Evolutionary conservation across 2,888 invertebrate species (phyloP).

Genomic region (Candidula unifasciata): DNA sequence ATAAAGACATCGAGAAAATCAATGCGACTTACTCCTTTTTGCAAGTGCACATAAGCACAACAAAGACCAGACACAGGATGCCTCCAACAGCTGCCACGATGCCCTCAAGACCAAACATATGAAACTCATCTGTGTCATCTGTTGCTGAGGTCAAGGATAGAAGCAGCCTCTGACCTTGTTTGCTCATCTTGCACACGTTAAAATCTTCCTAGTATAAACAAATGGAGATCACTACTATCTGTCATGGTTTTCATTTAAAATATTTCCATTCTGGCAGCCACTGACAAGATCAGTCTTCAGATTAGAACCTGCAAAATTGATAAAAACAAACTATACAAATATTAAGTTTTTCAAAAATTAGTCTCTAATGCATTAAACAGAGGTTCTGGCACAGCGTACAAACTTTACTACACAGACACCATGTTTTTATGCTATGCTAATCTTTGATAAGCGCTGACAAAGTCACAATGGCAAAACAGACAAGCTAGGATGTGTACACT

Average conservation of each 20-base stretch:
- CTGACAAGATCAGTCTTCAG: background rate
- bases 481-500: too few relatives aligned
- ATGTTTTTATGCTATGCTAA: too few relatives aligned
- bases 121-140: background rate
- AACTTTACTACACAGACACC: too few relatives aligned
- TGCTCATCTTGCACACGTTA: background rate
- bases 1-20: background rate
- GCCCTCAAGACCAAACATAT: background rate
- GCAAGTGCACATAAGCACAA: constrained; percentile 30
- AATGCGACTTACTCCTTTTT: constrained; percentile 34
- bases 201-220: background rate
- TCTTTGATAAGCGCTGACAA: too few relatives aligned
- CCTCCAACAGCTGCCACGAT: constrained; percentile 18
- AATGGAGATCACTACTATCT: background rate
- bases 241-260: background rate
- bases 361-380: too few relatives aligned
- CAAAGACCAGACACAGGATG: constrained; percentile 16
- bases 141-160: constrained; percentile 28
- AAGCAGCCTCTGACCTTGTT: constrained; percentile 36
- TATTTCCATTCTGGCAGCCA: background rate
- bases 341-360: too few relatives aligned
- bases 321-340: too few relatives aligned
- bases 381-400: too few relatives aligned
- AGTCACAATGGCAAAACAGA: too few relatives aligned
- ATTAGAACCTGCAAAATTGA: too few relatives aligned